Percentiles rank a stretch among this genome's conserved stretches.
Conservation (phyloP, 2,113 vertebrate species). For the Lathamus discolor region DNA sequence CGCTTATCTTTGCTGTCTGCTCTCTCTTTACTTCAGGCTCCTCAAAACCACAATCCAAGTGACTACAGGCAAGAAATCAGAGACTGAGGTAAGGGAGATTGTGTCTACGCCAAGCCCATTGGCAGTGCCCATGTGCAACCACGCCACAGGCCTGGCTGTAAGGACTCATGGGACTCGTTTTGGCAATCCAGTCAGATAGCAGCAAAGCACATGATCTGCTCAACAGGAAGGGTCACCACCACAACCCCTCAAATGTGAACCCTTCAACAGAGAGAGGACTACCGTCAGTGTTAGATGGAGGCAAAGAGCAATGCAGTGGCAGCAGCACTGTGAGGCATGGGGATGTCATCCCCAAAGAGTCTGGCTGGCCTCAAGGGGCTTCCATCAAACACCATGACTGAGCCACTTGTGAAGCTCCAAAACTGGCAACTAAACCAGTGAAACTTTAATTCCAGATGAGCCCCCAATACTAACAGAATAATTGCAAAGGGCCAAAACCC, state of each 20-base stretch:
- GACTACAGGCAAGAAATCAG: background rate
- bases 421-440: background rate
- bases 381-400: background rate
- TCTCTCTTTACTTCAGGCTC: background rate
- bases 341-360: rapidly evolving
- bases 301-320: background rate
- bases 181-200: background rate
- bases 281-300: background rate
- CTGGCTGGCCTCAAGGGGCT: background rate
- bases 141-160: background rate
- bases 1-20: rapidly evolving
- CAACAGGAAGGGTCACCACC: background rate
- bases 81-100: background rate
- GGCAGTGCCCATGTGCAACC: background rate
- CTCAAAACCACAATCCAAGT: background rate
- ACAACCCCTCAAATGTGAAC: no score
- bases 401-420: background rate
- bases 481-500: background rate
- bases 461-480: background rate
- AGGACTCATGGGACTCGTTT: background rate
- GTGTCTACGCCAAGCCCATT: rapidly evolving
- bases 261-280: background rate
- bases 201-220: rapidly evolving
- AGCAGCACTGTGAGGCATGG: background rate
- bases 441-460: background rate